phyloP scores from a whole-genome alignment of 2,888 invertebrate genomes.

The Dolichopus griseipennis region DNA sequence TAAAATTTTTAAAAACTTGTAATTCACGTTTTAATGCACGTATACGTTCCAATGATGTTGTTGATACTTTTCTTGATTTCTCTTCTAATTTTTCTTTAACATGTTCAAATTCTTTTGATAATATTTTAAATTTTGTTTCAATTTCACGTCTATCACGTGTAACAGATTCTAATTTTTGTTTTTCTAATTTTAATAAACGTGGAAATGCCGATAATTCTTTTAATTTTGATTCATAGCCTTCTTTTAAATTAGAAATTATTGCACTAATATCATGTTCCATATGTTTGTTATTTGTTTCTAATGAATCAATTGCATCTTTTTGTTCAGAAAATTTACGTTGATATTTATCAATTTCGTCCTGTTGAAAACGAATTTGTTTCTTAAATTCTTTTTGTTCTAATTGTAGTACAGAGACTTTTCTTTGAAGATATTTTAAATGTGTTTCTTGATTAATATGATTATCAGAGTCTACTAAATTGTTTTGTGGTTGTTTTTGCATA shows the following conservation, averaged over 20 bases:
- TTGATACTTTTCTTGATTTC: constrained; percentile 30
- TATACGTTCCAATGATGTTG: constrained; percentile 29
- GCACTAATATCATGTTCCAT: constrained; percentile 35
- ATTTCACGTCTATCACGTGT: constrained; percentile 33
- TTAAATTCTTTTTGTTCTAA: constrained; percentile 36
- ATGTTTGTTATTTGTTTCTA: constrained; percentile 33
- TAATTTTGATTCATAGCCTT: constrained; percentile 35
- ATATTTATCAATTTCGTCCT: constrained; percentile 34
- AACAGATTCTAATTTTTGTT: constrained; percentile 32
- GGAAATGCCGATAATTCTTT: constrained; percentile 34
- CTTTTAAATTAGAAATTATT: constrained; percentile 33
- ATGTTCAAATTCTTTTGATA: constrained; percentile 30
- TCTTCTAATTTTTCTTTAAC: constrained; percentile 34
- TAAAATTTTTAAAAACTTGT: constrained; percentile 37
- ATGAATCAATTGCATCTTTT: constrained; percentile 35
- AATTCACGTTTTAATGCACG: constrained; percentile 35
- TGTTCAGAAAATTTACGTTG: constrained; percentile 38
- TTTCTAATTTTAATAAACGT: constrained; percentile 33
- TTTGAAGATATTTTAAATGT: constrained; percentile 15
- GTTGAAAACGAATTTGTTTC: constrained; percentile 36
- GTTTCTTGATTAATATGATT: neutral
- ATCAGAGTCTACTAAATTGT: neutral
- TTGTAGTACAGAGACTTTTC: constrained; percentile 25
- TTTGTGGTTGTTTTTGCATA: too few relatives aligned
- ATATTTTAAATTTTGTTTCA: constrained; percentile 29